Evolutionary conservation across 2,113 vertebrate species (phyloP), one percentile per base, ranked within the genome.

Genomic region (Aptenodytes forsteri): DNA sequence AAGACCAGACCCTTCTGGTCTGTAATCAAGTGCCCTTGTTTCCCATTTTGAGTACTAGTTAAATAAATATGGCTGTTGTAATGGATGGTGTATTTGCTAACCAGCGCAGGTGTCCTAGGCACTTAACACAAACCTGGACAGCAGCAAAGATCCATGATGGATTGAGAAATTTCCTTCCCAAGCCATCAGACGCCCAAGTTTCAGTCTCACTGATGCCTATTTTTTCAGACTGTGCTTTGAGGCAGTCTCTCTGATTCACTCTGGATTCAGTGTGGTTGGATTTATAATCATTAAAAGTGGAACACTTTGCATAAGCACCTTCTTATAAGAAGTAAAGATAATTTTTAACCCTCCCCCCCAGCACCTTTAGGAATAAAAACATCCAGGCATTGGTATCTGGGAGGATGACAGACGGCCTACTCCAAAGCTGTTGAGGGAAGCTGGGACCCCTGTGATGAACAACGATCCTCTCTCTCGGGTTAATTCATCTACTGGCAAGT

Each of bases 271-370:
- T 44, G 62, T 56, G 88, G 96, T 79, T 93, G 89, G 96, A 97
- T 90, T 89, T 91, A 73, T 44, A 91, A 79, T 27, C 94, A 52
- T 83, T 84, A 86, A n/a, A 93, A 90, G 80, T 83, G 94, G 81
- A 96, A 95, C 82, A 91, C 78, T 96, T 95, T 93, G 93, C 95
- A 93, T 91, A 90, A 95, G 96, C 96, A 95, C 88, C 95, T 96
- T 97, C 96, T 84, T 89, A 42, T 42, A 90, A 90, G 89, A 93
- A 96, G 84, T 93, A 95, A 96, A 95, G 93, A 93, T 93, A 95
- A 42, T 93, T 93, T 96, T 72, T 93, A 91, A 90, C 47, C 64
- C 76, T 86, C 29, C 54, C 19, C 54, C 73, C 72, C 84, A 71
- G 61, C 83, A 87, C 69, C 88, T 93, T 92, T 91, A 89, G 97